phyloP scores from a whole-genome alignment of 1,140 invertebrate genomes.

The Bombus haemorrhoidalis region DNA sequence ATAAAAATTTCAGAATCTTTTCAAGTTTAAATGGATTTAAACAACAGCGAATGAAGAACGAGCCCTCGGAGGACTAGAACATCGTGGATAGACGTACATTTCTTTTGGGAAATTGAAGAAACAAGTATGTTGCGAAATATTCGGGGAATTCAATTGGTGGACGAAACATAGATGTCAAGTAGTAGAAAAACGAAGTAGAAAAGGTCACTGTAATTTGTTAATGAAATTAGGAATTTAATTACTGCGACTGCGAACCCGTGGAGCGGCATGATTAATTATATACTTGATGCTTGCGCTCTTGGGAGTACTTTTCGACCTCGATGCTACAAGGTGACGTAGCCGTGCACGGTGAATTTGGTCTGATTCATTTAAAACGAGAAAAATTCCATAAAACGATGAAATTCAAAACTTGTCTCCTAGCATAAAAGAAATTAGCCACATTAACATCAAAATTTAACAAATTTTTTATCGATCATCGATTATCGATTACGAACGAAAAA shows the following conservation, averaged over 20 bases:
- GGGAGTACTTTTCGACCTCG: not conserved
- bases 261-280: not conserved
- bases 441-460: not conserved
- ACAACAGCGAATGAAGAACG: too few species aligned
- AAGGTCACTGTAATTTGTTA: not conserved
- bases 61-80: not conserved
- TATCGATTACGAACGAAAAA: too few species aligned
- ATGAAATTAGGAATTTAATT: slow-evolving; percentile 15
- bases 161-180: not conserved
- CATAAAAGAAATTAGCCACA: not conserved
- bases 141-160: not conserved
- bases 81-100: not conserved
- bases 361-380: not conserved
- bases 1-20: too few species aligned
- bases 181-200: not conserved
- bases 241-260: not conserved
- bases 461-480: too few species aligned
- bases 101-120: not conserved
- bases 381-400: not conserved
- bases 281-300: not conserved
- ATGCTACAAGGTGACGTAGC: not conserved
- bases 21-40: too few species aligned
- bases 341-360: not conserved
- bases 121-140: too few species aligned
- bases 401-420: not conserved